Conservation (phyloP, 2,888 invertebrate species). For the Eilema sororculum region DNA sequence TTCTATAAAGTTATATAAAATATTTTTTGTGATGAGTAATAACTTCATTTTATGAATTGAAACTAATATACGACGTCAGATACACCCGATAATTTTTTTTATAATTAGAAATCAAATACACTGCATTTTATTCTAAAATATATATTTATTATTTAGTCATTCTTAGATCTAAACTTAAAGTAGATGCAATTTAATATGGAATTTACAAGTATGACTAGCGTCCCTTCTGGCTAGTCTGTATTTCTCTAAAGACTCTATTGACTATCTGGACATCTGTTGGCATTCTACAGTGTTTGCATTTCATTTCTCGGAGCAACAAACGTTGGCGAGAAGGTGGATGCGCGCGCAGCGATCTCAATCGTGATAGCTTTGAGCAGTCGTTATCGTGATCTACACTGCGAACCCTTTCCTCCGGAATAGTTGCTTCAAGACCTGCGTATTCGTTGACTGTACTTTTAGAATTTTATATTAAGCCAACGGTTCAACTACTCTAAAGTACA, state of each 20-base stretch:
- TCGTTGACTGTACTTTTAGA: slow-evolving; percentile 55
- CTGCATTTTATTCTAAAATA: neutral
- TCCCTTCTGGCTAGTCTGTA: slow-evolving; percentile 63
- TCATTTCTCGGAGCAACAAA: slow-evolving; percentile 84
- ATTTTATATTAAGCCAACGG: slow-evolving; percentile 35
- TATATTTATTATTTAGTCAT: slow-evolving; percentile 12
- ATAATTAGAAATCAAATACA: slow-evolving; percentile 8
- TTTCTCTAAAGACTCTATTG: slow-evolving; percentile 72
- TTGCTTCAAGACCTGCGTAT: slow-evolving; percentile 57
- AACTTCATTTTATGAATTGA: neutral
- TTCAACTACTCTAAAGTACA: slow-evolving; percentile 1
- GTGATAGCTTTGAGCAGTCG: slow-evolving; percentile 80
- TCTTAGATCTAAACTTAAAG: slow-evolving; percentile 13
- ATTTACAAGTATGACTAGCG: slow-evolving; percentile 20
- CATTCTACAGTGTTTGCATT: slow-evolving; percentile 82
- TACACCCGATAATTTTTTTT: neutral
- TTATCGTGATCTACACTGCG: slow-evolving; percentile 73
- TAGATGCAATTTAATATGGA: neutral
- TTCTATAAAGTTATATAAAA: neutral
- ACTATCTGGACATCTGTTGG: slow-evolving; percentile 86
- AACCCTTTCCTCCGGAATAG: slow-evolving; percentile 59
- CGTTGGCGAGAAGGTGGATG: slow-evolving; percentile 67
- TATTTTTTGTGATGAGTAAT: neutral
- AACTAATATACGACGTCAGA: neutral
- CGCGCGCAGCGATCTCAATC: slow-evolving; percentile 80